Evolutionary conservation across 2,888 invertebrate genomes (phyloP), one percentile per base, ranked within the genome.

Genomic region (Synanthedon myopaeformis): DNA sequence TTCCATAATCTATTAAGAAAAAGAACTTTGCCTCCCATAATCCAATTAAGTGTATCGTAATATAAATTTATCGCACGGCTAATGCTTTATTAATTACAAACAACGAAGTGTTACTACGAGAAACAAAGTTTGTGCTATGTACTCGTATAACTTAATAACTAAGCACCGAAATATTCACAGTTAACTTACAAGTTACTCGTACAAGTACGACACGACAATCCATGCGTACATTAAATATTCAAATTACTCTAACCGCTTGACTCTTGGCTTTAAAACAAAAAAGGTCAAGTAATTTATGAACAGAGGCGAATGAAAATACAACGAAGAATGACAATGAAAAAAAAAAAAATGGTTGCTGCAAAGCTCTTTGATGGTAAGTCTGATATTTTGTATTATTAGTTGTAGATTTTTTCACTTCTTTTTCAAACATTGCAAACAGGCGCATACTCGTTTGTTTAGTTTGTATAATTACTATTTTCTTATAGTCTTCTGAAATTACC

Each of bases 171-270:
- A 54, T 52, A 49, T 55, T 52, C 52, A 54, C 56, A 57, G 53
- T 51, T 54, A 35, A 56, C 42, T 55, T 57, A 35, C 35, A 35
- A 35, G 10, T 35, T 35, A 35, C 35, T 35, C 35, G 35, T 35
- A 35, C 35, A 35, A 35, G 35, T 35, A 53, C 57, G 54, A 42
- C 42, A 57, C 55, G 59, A 62, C 62, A 58, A 60, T 64, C 57
- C 61, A 55, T 57, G 61, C 60, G 56, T 57, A 63, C 62, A 64
- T 70, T 57, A 67, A 35, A 69, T 69, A 66, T 64, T 69, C 65
- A 66, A 70, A 61, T 56, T 66, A 63, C 60, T 56, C 56, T 63
- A 66, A 60, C 60, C 56, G 58, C 57, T 66, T 67, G 61, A 66
- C 66, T 35, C 35, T 61, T 59, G 55, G 59, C 61, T 65, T 62